Evolutionary conservation across 2,113 vertebrate genomes (phyloP).

Genomic region (Psephotus haematonotus): DNA sequence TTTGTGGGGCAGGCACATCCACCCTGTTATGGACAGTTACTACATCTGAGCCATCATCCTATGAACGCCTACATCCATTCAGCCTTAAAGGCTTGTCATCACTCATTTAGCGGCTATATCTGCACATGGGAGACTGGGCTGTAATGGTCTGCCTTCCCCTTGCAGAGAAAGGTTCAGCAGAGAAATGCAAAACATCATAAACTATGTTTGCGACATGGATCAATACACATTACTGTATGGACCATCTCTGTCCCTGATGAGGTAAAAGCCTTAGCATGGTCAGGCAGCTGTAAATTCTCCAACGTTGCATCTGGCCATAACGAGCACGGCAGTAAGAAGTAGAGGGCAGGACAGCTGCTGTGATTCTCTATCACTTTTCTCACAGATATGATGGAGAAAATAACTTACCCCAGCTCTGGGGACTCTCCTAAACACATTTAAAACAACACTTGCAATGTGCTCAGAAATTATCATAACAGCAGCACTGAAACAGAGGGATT

Average conservation of each 20-base stretch:
- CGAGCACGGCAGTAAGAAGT: neutral
- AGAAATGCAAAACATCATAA: conserved; percentile 27
- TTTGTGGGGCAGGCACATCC: conserved; percentile 31
- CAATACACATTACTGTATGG: conserved; percentile 48
- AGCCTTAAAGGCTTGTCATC: conserved; percentile 20
- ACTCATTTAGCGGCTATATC: neutral
- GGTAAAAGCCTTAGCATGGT: conserved; percentile 23
- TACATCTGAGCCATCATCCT: conserved; percentile 2
- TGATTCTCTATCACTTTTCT: neutral
- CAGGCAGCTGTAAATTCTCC: conserved; percentile 43
- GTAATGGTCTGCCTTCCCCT: neutral
- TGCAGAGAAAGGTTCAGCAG: conserved; percentile 13
- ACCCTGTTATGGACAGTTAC: conserved; percentile 26
- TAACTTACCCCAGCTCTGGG: neutral
- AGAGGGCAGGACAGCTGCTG: neutral
- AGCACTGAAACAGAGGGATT: neutral
- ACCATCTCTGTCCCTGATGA: conserved; percentile 20
- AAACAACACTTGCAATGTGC: neutral
- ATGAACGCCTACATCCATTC: neutral
- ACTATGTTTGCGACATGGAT: conserved; percentile 25
- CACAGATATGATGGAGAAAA: neutral
- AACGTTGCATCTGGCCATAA: accelerated
- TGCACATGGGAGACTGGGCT: neutral
- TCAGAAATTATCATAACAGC: neutral
- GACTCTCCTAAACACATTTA: neutral